A percentile compares a stretch with the other conserved stretches of the same genome.
phyloP scores from a whole-genome alignment of 2,113 vertebrate species.

The Euleptes europaea region DNA sequence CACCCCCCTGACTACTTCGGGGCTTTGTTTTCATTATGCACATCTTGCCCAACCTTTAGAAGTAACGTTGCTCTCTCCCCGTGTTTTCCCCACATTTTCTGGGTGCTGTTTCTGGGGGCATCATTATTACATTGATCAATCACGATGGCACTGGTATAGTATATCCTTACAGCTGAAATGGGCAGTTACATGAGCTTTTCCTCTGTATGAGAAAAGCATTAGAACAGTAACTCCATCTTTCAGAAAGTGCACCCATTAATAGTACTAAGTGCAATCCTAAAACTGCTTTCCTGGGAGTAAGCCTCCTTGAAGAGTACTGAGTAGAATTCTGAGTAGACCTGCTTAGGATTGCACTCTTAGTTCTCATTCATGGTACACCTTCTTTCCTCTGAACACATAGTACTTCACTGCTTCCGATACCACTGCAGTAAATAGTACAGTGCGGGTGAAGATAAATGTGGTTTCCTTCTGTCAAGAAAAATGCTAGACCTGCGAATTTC shows the following conservation, averaged over 20 bases:
- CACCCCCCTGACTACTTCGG: too few species aligned
- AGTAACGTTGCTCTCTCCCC: too few species aligned
- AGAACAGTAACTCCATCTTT: not conserved
- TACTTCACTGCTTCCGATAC: not conserved
- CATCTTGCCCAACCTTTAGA: too few species aligned
- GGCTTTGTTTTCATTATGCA: too few species aligned
- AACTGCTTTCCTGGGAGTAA: too few species aligned
- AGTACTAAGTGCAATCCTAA: not conserved
- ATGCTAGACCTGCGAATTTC: not conserved
- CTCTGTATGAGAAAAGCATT: not conserved
- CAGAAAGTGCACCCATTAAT: not conserved
- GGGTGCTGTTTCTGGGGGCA: too few species aligned
- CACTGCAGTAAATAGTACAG: not conserved
- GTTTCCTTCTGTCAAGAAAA: not conserved
- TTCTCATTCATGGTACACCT: not conserved
- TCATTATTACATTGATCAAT: not conserved
- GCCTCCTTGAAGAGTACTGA: too few species aligned
- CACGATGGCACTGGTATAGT: not conserved
- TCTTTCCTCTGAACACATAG: not conserved
- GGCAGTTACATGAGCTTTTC: not conserved
- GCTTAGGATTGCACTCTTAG: too few species aligned
- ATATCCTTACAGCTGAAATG: not conserved
- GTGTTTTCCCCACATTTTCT: too few species aligned
- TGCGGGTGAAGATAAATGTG: slow-evolving; percentile 2
- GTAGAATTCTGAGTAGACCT: too few species aligned